Evolutionary conservation across 2,888 invertebrate species (phyloP).

Genomic region (Petrophora chlorosata): DNA sequence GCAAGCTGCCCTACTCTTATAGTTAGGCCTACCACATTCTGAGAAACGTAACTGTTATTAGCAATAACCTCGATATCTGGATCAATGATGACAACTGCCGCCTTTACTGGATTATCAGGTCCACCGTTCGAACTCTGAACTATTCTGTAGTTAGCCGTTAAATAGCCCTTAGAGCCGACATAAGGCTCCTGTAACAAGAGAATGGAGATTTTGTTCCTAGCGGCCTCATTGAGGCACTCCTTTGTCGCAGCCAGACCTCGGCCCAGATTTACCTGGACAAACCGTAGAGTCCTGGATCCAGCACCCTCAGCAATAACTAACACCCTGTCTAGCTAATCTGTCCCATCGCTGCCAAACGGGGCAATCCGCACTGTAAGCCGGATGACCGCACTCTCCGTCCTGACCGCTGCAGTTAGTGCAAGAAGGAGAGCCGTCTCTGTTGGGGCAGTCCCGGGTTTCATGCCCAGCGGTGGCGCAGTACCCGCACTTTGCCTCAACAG

Average conservation of each 20-base stretch:
- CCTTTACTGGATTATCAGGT: background rate
- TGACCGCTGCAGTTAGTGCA: no score
- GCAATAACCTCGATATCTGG: background rate
- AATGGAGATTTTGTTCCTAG: no score
- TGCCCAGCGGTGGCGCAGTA: conserved; percentile 1
- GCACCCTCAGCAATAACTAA: no score
- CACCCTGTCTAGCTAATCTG: no score
- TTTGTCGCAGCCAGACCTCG: background rate
- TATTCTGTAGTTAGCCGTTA: background rate
- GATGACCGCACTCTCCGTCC: no score
- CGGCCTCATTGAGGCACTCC: background rate
- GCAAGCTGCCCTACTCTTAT: background rate
- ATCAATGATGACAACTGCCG: background rate
- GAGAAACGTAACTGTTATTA: background rate
- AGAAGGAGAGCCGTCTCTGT: background rate
- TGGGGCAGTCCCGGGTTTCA: conserved; percentile 8
- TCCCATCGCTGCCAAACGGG: no score
- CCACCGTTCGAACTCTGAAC: background rate
- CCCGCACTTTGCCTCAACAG: background rate
- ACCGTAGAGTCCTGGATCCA: no score
- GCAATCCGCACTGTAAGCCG: no score
- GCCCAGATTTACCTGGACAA: background rate
- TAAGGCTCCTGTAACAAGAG: no score
- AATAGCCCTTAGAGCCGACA: background rate
- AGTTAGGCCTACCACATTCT: background rate